Conservation (phyloP, 2,888 invertebrate species). For the Noctua janthe region DNA sequence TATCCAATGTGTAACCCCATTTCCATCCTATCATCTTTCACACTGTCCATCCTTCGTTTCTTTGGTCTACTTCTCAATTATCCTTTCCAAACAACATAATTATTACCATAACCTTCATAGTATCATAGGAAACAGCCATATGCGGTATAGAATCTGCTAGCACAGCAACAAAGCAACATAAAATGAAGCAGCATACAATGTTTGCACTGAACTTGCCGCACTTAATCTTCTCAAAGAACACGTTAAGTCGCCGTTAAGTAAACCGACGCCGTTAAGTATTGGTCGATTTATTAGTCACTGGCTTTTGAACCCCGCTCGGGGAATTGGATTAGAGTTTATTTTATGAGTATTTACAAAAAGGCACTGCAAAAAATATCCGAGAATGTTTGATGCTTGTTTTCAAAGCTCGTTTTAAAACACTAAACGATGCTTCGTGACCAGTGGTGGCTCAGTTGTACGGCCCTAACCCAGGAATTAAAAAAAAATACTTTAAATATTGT, state of each 20-base stretch:
- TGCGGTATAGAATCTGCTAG: background rate
- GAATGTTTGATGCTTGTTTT: background rate
- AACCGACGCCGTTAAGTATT: conserved; percentile 47
- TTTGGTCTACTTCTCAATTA: background rate
- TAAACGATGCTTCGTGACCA: background rate
- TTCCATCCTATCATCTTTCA: background rate
- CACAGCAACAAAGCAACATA: conserved; percentile 8
- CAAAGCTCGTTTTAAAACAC: too few species aligned
- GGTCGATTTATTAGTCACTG: conserved; percentile 49
- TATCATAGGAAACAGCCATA: background rate
- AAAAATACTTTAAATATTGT: too few species aligned
- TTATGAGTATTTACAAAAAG: conserved; percentile 4
- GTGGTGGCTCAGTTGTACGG: background rate
- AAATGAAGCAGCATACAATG: conserved; percentile 38
- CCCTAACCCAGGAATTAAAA: too few species aligned
- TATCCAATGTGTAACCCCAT: too few species aligned
- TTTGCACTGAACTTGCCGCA: conserved; percentile 40
- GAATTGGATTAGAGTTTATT: conserved; percentile 15
- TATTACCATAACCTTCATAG: background rate
- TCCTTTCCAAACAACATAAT: background rate
- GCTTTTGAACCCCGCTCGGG: conserved; percentile 39
- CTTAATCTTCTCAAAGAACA: conserved; percentile 58
- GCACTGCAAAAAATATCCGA: background rate
- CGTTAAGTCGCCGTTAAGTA: conserved; percentile 50
- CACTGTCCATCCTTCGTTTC: background rate